These are phyloP conservation scores for Ormyrus labotus DNA, from an alignment of 2,888 invertebrate species.

Conservation along the genomic window DNA sequence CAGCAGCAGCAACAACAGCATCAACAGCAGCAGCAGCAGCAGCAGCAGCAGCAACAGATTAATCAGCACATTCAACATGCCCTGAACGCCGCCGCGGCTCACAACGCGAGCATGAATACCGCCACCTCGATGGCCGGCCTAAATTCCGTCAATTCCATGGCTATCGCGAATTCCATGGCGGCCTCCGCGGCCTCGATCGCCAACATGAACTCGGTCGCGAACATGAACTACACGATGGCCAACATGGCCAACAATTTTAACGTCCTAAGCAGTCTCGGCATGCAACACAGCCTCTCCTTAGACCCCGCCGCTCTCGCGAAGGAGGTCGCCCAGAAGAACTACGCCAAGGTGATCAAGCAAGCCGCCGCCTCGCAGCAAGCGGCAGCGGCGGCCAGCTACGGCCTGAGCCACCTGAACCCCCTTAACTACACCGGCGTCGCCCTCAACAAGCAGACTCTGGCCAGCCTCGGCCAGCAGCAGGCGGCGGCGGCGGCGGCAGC, in stretches of 20 bases:
- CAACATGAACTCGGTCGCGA: slow-evolving; percentile 62
- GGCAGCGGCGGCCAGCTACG: slow-evolving; percentile 61
- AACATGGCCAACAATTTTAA: slow-evolving; percentile 67
- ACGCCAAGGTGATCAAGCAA: slow-evolving; percentile 84
- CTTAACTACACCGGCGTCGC: slow-evolving; percentile 84
- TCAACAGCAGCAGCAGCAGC: too few species aligned
- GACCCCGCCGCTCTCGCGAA: slow-evolving; percentile 85
- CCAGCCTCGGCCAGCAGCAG: slow-evolving; percentile 59
- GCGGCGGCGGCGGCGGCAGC: slow-evolving; percentile 27
- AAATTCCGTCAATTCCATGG: slow-evolving; percentile 64
- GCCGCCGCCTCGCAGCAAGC: slow-evolving; percentile 62
- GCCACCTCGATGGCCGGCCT: slow-evolving; percentile 69
- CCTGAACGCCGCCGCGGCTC: slow-evolving; percentile 57
- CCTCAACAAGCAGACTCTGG: slow-evolving; percentile 80
- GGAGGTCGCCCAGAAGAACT: slow-evolving; percentile 89
- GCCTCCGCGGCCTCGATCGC: slow-evolving; percentile 61
- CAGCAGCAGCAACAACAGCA: slow-evolving; percentile 48
- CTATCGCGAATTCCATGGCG: slow-evolving; percentile 64
- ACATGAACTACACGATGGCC: slow-evolving; percentile 68
- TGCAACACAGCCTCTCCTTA: slow-evolving; percentile 56
- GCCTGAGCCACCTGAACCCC: slow-evolving; percentile 78
- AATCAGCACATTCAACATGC: slow-evolving; percentile 76
- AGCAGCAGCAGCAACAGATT: slow-evolving; percentile 32
- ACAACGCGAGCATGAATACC: slow-evolving; percentile 64
- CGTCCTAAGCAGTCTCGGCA: slow-evolving; percentile 65